Evolutionary conservation across 2,888 invertebrate genomes (phyloP).

Genomic region (Brachylomia viminalis): DNA sequence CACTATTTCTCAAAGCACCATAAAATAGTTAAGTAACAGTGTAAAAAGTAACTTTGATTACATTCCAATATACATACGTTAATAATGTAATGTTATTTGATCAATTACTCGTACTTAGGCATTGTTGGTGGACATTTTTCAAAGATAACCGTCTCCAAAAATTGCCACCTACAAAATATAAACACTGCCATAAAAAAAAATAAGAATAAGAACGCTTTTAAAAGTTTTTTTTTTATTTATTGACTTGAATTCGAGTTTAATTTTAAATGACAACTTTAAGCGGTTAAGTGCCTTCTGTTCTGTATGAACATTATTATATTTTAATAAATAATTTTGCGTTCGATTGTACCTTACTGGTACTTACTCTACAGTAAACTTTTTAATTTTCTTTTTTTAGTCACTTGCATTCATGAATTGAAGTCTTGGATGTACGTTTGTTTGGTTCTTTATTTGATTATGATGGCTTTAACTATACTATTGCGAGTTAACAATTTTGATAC

Average conservation of each 20-base stretch:
- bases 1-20: slow-evolving; percentile 31
- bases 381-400: slow-evolving; percentile 41
- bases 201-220: slow-evolving; percentile 63
- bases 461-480: slow-evolving; percentile 10
- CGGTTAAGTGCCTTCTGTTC: slow-evolving; percentile 69
- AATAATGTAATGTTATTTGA: slow-evolving; percentile 70
- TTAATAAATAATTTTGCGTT: slow-evolving; percentile 59
- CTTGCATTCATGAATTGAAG: slow-evolving; percentile 51
- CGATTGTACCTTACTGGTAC: slow-evolving; percentile 50
- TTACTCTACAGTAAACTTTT: slow-evolving; percentile 36
- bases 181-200: slow-evolving; percentile 82
- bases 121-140: slow-evolving; percentile 81
- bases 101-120: slow-evolving; percentile 88
- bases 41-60: slow-evolving; percentile 67
- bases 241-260: slow-evolving; percentile 55
- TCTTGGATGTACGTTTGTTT: slow-evolving; percentile 26
- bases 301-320: slow-evolving; percentile 66
- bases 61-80: slow-evolving; percentile 68
- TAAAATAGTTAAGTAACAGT: slow-evolving; percentile 58
- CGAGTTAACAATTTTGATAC: slow-evolving; percentile 25
- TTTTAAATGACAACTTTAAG: slow-evolving; percentile 63
- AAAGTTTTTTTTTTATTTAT: slow-evolving; percentile 62
- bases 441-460: slow-evolving; percentile 19
- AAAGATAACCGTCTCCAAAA: slow-evolving; percentile 62
- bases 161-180: slow-evolving; percentile 76